Conservation (phyloP, 2,888 invertebrate species). For the Alloplasta piceator region DNA sequence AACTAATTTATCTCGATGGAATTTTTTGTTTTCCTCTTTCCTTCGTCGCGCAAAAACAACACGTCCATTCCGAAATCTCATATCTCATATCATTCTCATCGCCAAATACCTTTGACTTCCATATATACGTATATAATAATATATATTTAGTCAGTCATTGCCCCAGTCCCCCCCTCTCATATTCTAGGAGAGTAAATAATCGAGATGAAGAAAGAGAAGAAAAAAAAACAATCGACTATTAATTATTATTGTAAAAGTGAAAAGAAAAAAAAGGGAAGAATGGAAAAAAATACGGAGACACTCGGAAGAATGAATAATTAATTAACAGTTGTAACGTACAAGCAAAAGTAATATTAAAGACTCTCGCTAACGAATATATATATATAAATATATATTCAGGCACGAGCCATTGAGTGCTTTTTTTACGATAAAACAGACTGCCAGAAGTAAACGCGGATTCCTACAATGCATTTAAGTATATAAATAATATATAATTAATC, state of each 20-base stretch:
- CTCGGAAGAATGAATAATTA: constrained; percentile 48
- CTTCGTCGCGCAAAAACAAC: constrained; percentile 35
- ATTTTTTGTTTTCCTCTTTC: constrained; percentile 2
- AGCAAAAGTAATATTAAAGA: constrained; percentile 50
- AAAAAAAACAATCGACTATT: constrained; percentile 48
- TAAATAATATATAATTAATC: constrained; percentile 64
- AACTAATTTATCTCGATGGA: neutral
- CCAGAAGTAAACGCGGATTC: constrained; percentile 80
- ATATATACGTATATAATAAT: constrained; percentile 60
- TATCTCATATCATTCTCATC: constrained; percentile 63
- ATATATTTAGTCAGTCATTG: constrained; percentile 60
- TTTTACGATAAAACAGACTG: constrained; percentile 75
- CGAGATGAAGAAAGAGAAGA: constrained; percentile 3
- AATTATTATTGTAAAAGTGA: constrained; percentile 75
- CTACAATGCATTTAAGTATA: constrained; percentile 81
- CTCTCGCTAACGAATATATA: constrained; percentile 32
- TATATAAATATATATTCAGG: constrained; percentile 1
- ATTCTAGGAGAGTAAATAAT: constrained; percentile 53
- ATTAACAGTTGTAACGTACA: constrained; percentile 34
- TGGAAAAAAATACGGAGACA: constrained; percentile 52
- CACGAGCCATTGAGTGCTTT: constrained; percentile 37
- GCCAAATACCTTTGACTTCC: constrained; percentile 66
- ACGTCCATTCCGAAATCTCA: constrained; percentile 71
- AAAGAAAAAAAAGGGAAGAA: constrained; percentile 44
- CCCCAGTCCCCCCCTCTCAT: neutral